Evolutionary conservation across 2,113 vertebrate genomes (phyloP), one percentile per base, ranked within the genome.

Genomic region (Bambusicola thoracicus): DNA sequence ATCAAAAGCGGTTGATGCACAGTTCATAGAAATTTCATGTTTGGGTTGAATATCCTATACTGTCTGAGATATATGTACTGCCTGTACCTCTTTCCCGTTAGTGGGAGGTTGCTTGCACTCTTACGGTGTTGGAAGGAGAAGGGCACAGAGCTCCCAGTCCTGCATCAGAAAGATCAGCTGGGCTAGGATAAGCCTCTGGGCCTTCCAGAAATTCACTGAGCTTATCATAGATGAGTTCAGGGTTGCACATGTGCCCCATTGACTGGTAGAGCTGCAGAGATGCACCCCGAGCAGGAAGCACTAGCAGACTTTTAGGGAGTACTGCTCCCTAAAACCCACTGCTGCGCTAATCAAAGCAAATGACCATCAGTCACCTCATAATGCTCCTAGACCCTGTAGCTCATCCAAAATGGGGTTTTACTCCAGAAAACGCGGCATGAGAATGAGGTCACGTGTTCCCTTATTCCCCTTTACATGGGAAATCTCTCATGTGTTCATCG

Each of bases 71-170:
- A 5, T 2, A 19, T 13, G 3, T 53, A 51, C 24, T 0, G 0
- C 6, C 29, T 86, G 27, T 22, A 7, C 59, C 27, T 63, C 40
- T 46, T 7, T 38, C 4, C 34, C 5, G 2, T 41, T 36, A 44
- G 17, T 36, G 72, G 36, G 11, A 2, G 2, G 38, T 10, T 67
- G 32, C 21, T 84, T 55, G 29, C n/a, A 79, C n/a, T 69, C 27
- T 22, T n/a, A 44, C 20, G 5, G 4, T 0, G 0, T 3, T 1
- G 0, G 4, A 91, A 24, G 7, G 15, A 84, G 7, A 10, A 1
- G 2, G 38, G 13, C 4, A 61, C 32, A 81, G 4, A 4, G 2
- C 5, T 80, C 34, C 5, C 27, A n/a, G 7, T 29, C 10, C 11
- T 9, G 1, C 32, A 59, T 48, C 8, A 51, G 61, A 29, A 84